Evolutionary conservation across 2,797 vertebrate species (phyloP).

Genomic region (Melanotaenia maccullochi): DNA sequence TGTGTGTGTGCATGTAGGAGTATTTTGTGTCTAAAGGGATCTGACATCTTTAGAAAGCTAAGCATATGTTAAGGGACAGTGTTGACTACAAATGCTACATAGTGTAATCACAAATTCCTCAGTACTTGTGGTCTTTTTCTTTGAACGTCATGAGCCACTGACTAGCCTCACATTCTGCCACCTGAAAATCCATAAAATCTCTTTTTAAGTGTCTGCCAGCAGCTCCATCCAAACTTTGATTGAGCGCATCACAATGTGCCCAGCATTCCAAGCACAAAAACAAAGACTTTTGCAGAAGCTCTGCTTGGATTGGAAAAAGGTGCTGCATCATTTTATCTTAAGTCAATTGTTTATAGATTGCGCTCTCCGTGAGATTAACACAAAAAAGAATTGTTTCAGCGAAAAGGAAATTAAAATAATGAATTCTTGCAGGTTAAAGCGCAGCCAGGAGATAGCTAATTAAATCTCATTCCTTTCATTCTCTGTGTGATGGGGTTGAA

Average conservation of each 20-base stretch:
- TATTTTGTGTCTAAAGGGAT: conserved; percentile 59
- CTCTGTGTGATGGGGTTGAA: conserved; percentile 51
- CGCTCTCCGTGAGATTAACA: conserved; percentile 56
- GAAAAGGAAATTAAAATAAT: conserved; percentile 67
- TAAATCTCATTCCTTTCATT: conserved; percentile 64
- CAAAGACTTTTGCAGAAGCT: conserved; percentile 45
- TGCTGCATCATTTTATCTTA: conserved; percentile 52
- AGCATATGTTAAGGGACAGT: conserved; percentile 34
- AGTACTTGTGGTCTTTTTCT: conserved; percentile 51
- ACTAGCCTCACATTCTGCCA: conserved; percentile 60
- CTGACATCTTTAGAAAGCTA: conserved; percentile 66
- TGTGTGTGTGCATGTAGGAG: conserved; percentile 21
- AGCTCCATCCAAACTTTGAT: conserved; percentile 71
- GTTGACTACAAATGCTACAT: conserved; percentile 52
- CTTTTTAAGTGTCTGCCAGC: conserved; percentile 69
- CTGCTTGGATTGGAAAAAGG: conserved; percentile 34
- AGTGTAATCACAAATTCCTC: conserved; percentile 62
- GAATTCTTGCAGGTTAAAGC: conserved; percentile 55
- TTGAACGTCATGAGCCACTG: conserved; percentile 56
- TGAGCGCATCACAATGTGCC: conserved; percentile 68
- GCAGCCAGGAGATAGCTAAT: conserved; percentile 61
- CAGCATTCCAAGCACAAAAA: conserved; percentile 65
- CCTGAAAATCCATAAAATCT: conserved; percentile 74
- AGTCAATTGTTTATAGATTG: conserved; percentile 57
- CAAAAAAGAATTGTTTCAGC: conserved; percentile 49